Evolutionary conservation across 2,888 invertebrate genomes (phyloP), one percentile per base, ranked within the genome.

Genomic region (Cryptocephalus primarius): DNA sequence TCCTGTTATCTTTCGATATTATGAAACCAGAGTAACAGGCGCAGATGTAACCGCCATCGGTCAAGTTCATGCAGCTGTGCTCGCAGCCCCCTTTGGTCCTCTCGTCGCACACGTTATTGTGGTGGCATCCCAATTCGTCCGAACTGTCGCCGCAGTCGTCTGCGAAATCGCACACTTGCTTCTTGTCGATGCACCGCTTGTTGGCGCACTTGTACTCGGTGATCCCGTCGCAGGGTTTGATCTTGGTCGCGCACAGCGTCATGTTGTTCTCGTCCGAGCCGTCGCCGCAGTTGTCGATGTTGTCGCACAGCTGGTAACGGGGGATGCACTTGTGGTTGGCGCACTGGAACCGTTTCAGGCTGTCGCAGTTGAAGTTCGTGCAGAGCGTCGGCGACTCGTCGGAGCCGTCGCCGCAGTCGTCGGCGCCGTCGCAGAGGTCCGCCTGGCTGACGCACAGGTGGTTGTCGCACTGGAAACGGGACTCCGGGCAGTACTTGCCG

Each of bases 201-300:
- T 91, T 92, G 46, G 88, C 85, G 70, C 95, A 95, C 62, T 85
- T 83, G 71, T 85, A 93, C 71, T 94, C 90, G 8, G 80, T 75
- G 55, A 79, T 77, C 1, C 82, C 76, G 61, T 88, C 86, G 67
- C 89, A 89, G 0, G 87, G 82, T 56, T 82, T 80, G 43, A 80
- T 77, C 51, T 83, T 80, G n/a, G 78, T 75, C 1, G 85, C 81
- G 64, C 92, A 93, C 46, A 91, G 71, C 0, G 91, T 91, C 80
- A 92, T 87, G 69, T 93, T 92, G 69, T 93, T 93, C 71, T 96
- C 95, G 69, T 96, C 96, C 0, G 88, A 88, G 8, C 91, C 92
- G 68, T 95, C 94, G 34, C 90, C 89, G 69, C 95, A 96, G 69
- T 95, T 91, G 68, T 93, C 89, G 12, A 86, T 77, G 32, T 88